Conservation (phyloP, 2,797 vertebrate genomes). For the Diplodus puntazzo region DNA sequence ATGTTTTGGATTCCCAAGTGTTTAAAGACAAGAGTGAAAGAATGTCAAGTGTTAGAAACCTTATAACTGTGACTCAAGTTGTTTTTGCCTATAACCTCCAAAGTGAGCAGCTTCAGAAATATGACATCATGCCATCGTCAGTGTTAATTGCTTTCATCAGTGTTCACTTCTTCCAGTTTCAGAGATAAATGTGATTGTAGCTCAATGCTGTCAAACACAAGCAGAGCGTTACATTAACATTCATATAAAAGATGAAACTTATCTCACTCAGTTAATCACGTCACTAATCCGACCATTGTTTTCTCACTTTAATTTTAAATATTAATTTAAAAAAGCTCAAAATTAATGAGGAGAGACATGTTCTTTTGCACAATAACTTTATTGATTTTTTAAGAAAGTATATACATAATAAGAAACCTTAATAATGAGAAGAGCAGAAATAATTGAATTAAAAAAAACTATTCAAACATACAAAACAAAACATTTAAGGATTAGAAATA, state of each 20-base stretch:
- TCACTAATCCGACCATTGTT: not conserved
- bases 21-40: not conserved
- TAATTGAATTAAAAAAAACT: too few relatives aligned
- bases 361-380: too few relatives aligned
- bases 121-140: slow-evolving; percentile 14
- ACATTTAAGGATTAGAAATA: too few relatives aligned
- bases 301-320: not conserved
- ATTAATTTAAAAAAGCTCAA: not conserved
- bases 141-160: slow-evolving; percentile 40
- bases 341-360: not conserved
- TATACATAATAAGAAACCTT: too few relatives aligned
- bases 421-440: too few relatives aligned
- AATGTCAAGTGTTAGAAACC: not conserved
- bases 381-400: too few relatives aligned
- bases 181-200: slow-evolving; percentile 14
- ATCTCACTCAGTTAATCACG: not conserved
- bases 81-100: not conserved
- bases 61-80: not conserved
- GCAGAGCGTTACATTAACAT: not conserved
- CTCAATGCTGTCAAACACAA: too few relatives aligned
- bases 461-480: too few relatives aligned
- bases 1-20: not conserved
- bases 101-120: not conserved
- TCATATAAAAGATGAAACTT: not conserved
- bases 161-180: slow-evolving; percentile 7